phyloP scores from a whole-genome alignment of 2,113 vertebrate species.

The Amphilophus citrinellus region DNA sequence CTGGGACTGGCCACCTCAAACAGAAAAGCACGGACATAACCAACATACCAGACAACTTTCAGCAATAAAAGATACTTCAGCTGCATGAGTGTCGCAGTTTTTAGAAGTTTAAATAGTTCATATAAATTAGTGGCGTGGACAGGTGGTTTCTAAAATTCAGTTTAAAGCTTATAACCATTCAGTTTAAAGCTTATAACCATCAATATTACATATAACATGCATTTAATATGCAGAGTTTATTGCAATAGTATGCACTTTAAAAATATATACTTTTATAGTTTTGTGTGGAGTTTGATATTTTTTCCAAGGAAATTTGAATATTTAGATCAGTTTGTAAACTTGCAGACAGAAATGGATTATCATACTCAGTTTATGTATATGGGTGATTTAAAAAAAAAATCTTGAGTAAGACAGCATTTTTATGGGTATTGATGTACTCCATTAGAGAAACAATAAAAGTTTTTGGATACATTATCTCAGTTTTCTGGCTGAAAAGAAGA shows the following conservation, averaged over 20 bases:
- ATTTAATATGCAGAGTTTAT: background rate
- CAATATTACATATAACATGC: background rate
- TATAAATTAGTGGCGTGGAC: background rate
- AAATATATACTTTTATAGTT: background rate
- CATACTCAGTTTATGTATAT: background rate
- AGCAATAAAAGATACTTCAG: background rate
- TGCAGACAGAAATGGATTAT: background rate
- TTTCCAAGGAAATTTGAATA: background rate
- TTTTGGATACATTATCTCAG: background rate
- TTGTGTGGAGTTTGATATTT: background rate
- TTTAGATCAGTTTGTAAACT: background rate
- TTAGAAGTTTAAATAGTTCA: background rate
- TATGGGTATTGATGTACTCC: background rate
- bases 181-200: background rate
- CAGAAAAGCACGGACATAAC: background rate
- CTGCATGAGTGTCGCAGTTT: background rate
- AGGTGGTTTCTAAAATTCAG: background rate
- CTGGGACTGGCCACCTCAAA: background rate
- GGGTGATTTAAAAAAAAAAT: background rate
- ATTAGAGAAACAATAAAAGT: background rate
- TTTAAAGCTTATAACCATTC: background rate
- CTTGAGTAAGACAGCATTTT: background rate
- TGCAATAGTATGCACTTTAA: background rate
- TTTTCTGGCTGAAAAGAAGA: background rate
- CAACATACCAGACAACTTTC: constrained; percentile 19